Evolutionary conservation across 2,888 invertebrate species (phyloP), one percentile per base, ranked within the genome.

Genomic region (Ornithoptera alexandrae): DNA sequence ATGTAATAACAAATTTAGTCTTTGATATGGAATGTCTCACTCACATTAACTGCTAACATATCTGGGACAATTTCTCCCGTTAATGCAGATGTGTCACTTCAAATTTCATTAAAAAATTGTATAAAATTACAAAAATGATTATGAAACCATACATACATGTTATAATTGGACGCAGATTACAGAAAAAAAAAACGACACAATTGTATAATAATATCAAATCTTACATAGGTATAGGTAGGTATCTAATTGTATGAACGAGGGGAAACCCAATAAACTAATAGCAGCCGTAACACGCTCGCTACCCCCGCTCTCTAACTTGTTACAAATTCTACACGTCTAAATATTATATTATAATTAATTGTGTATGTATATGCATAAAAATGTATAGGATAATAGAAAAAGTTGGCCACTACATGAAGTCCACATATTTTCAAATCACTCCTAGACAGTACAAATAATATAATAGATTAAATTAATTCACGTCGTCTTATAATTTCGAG

Each of bases 1-100:
- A 15, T 70, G 64, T 64, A 67, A 70, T 58, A 46, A 60, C 59
- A 59, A 64, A 70, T 72, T 70, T 65, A 65, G 73, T 70, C 65
- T 81, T 86, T 84, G 92, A 92, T 92, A 92, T 92, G 92, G 92
- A 92, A 92, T 92, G 92, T 92, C 92, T 92, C 92, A 89, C 86
- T 89, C 84, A 82, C 83, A 74, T 86, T 84, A 83, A 89, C 84
- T 81, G 86, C 87, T 88, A 85, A 85, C 85, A 84, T 83, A 83
- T 74, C 81, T 78, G 83, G 85, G 74, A 73, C 72, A 62, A 69
- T 73, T 84, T 80, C 77, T 84, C 84, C 85, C 83, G 82, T 83
- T 82, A 81, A 84, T 86, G 84, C 86, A 84, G 84, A 83, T 80
- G 85, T 86, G 85, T 85, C 86, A 90, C 88, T 84, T 86, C 78